Conservation (phyloP, 1,140 invertebrate genomes). For the Andrena cerasifolii region DNA sequence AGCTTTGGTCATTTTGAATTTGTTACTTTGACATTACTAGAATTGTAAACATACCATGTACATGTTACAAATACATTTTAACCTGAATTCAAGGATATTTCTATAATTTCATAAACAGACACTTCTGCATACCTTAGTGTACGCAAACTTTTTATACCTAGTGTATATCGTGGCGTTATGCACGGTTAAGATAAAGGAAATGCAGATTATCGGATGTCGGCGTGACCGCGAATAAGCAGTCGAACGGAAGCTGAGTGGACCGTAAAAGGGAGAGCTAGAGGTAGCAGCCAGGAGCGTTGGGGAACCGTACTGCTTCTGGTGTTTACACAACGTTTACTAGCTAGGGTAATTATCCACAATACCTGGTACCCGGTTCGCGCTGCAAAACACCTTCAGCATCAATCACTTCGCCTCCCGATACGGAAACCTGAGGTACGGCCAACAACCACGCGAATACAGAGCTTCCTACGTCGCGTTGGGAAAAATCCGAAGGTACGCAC, state of each 20-base stretch:
- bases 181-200: conserved; percentile 40
- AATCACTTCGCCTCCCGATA: conserved; percentile 60
- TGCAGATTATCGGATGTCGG: conserved; percentile 21
- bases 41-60: too few relatives aligned
- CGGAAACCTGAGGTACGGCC: conserved; percentile 49
- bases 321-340: conserved; percentile 69
- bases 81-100: too few relatives aligned
- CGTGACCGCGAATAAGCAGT: conserved; percentile 11
- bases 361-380: conserved; percentile 20
- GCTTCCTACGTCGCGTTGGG: neutral
- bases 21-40: too few relatives aligned
- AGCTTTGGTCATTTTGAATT: too few relatives aligned
- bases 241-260: neutral
- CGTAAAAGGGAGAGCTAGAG: neutral
- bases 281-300: conserved; percentile 3
- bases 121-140: too few relatives aligned
- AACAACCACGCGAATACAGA: conserved; percentile 57
- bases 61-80: too few relatives aligned
- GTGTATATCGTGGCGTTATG: conserved; percentile 18
- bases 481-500: too few relatives aligned
- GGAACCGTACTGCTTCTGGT: conserved; percentile 38
- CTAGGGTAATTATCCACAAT: conserved; percentile 64
- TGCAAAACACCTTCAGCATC: conserved; percentile 67
- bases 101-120: too few relatives aligned
- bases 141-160: too few relatives aligned